A percentile compares a stretch with the other conserved stretches of the same genome.
Conservation (phyloP, 1,140 invertebrate genomes). For the Drosophila littoralis region DNA sequence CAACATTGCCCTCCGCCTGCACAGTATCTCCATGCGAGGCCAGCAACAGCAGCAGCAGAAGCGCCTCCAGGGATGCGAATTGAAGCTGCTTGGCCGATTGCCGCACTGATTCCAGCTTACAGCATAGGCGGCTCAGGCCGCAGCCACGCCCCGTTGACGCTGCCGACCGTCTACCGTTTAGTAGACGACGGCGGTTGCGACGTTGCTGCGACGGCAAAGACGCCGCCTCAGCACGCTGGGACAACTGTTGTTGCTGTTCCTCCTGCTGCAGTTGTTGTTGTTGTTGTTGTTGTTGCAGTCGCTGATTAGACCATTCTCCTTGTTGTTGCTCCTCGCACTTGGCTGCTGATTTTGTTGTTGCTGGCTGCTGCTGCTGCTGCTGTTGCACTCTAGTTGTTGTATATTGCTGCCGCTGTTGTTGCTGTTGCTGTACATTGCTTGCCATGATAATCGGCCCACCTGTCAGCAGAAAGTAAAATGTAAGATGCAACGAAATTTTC, state of each 20-base stretch:
- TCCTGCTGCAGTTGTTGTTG: constrained; percentile 27
- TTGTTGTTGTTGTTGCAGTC: constrained; percentile 40
- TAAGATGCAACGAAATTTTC: neutral
- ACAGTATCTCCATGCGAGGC: constrained; percentile 67
- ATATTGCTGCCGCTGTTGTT: constrained; percentile 55
- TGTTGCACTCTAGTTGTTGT: constrained; percentile 53
- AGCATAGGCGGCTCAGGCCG: constrained; percentile 46
- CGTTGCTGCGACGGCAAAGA: constrained; percentile 10
- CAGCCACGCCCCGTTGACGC: constrained; percentile 27
- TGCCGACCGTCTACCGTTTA: constrained; percentile 18
- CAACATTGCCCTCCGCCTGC: constrained; percentile 79
- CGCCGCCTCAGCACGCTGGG: constrained; percentile 6
- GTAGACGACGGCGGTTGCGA: constrained; percentile 4
- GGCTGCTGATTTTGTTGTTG: constrained; percentile 20
- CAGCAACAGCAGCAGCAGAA: constrained; percentile 68
- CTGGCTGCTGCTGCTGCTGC: constrained; percentile 35
- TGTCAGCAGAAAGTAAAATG: constrained; percentile 17
- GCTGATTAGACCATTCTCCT: constrained; percentile 22
- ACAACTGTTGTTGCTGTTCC: constrained; percentile 43
- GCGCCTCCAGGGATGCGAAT: constrained; percentile 41
- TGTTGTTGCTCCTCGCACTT: constrained; percentile 39
- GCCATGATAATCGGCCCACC: constrained; percentile 84
- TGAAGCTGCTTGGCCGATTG: constrained; percentile 57
- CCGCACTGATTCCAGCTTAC: constrained; percentile 57
- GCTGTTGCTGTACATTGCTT: constrained; percentile 79